Base-by-base conservation (phyloP, 2,113 vertebrate species). In the Circaetus gallicus region DNA sequence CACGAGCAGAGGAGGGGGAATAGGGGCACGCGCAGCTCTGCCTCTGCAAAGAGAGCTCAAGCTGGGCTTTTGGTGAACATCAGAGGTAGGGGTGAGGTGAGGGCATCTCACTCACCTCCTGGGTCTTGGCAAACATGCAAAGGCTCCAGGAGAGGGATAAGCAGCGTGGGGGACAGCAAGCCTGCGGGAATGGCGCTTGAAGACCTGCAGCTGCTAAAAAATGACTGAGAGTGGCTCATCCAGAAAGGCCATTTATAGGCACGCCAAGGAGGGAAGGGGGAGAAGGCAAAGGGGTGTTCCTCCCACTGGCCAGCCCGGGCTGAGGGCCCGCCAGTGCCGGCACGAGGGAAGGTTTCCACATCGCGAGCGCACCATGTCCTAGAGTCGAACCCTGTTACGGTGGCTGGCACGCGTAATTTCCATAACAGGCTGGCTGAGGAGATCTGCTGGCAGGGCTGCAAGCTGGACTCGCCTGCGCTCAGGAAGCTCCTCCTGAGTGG, bases 181-280 rank as follows among this genome's bases (percentile, higher is more conserved):
- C 20, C 52, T 55, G 34, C 0, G 2, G 32, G 45, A 62, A 34
- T 0, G 1, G 40, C 0, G 2, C n/a, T 40, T 26, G 21, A 62
- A 87, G 58, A 72, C 43, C 36, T 49, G 53, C 24, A 56, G 42
- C 53, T 73, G 40, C n/a, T 26, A 26, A 32, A 72, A 65, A 55
- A 43, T 43, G 40, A 87, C 49, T 25, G 28, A 59, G 28, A 59
- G 26, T 13, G 31, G 18, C 38, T 65, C 3, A 1, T 61, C 45
- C 16, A 40, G n/a, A 82, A 49, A 0, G 4, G 31, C 38, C 45
- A 31, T 36, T 53, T 49, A 42, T 15, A 70, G 56, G 43, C 2
- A 2, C 0, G 1, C 16, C 1, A 2, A 14, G 65, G 26, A 66
- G 34, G 29, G 17, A 78, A 12, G 0, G 4, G 15, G 22, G 20